Conservation (phyloP, 2,113 vertebrate genomes). For the Tachysurus fulvidraco region DNA sequence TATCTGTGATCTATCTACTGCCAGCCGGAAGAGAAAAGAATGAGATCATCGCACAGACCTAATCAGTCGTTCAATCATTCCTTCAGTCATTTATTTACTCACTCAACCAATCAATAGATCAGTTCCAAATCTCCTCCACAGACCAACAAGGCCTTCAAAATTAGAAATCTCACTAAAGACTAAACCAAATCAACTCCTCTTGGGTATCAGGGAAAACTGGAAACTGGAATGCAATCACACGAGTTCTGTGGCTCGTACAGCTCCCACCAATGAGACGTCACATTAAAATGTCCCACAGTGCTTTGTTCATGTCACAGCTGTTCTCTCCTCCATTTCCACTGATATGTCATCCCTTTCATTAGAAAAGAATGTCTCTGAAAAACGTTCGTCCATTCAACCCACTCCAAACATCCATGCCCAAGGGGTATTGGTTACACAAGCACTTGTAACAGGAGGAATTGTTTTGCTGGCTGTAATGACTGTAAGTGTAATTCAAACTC, state of each 20-base stretch:
- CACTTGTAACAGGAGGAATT: constrained; percentile 85
- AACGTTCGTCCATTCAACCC: constrained; percentile 82
- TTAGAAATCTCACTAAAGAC: constrained; percentile 78
- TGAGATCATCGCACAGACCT: constrained; percentile 57
- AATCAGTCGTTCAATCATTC: constrained; percentile 12
- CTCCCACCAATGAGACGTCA: constrained; percentile 83
- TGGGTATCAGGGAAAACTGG: constrained; percentile 71
- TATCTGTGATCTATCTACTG: constrained; percentile 32
- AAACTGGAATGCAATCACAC: constrained; percentile 55
- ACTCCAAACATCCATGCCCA: constrained; percentile 89
- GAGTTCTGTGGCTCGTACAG: constrained; percentile 75
- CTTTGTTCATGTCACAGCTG: constrained; percentile 55
- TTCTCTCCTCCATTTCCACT: constrained; percentile 49
- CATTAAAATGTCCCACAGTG: constrained; percentile 83
- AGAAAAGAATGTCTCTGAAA: constrained; percentile 83
- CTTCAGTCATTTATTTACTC: constrained; percentile 12
- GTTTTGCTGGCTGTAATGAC: constrained; percentile 85
- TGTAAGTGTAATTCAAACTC: constrained; percentile 92
- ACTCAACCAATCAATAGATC: constrained; percentile 7
- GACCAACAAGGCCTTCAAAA: constrained; percentile 67
- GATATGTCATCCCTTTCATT: constrained; percentile 74
- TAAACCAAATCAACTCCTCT: constrained; percentile 72
- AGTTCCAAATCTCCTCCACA: constrained; percentile 66
- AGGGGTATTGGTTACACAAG: constrained; percentile 84
- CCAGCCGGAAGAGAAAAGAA: constrained; percentile 59